Evolutionary conservation across 2,113 vertebrate species (phyloP).

Genomic region (Scortum barcoo): DNA sequence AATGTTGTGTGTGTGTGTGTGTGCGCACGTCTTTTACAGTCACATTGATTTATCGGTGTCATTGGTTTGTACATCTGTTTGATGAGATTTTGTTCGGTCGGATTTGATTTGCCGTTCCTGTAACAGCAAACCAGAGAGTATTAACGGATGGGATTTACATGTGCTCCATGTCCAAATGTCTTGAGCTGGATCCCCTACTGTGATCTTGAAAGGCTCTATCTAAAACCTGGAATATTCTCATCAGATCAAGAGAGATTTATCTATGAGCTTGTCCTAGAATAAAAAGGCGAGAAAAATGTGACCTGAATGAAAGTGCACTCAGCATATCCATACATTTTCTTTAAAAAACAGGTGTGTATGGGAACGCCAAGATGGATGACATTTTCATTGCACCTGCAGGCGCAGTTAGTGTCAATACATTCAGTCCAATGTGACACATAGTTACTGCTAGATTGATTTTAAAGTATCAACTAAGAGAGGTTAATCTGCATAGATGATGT

Average conservation of each 20-base stretch:
- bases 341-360: slow-evolving; percentile 1
- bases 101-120: slow-evolving; percentile 64
- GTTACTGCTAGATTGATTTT: slow-evolving; percentile 21
- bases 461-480: not conserved
- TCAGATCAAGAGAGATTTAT: slow-evolving; percentile 67
- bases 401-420: slow-evolving; percentile 7
- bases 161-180: slow-evolving; percentile 61
- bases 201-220: slow-evolving; percentile 63
- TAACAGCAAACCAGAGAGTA: slow-evolving; percentile 52
- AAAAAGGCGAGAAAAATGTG: slow-evolving; percentile 25
- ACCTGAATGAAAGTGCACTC: slow-evolving; percentile 32
- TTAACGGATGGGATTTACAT: slow-evolving; percentile 66
- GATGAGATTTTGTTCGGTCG: slow-evolving; percentile 61
- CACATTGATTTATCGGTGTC: slow-evolving; percentile 58
- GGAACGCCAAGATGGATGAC: not conserved
- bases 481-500: slow-evolving; percentile 25
- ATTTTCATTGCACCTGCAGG: slow-evolving; percentile 25
- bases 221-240: slow-evolving; percentile 63
- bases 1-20: slow-evolving; percentile 12
- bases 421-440: slow-evolving; percentile 8
- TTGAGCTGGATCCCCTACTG: slow-evolving; percentile 66
- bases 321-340: slow-evolving; percentile 1
- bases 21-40: slow-evolving; percentile 18
- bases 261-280: slow-evolving; percentile 45
- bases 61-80: slow-evolving; percentile 61